Percentiles rank a stretch among this genome's conserved stretches.
phyloP scores from a whole-genome alignment of 2,797 vertebrate genomes.

The Arvicola amphibius region DNA sequence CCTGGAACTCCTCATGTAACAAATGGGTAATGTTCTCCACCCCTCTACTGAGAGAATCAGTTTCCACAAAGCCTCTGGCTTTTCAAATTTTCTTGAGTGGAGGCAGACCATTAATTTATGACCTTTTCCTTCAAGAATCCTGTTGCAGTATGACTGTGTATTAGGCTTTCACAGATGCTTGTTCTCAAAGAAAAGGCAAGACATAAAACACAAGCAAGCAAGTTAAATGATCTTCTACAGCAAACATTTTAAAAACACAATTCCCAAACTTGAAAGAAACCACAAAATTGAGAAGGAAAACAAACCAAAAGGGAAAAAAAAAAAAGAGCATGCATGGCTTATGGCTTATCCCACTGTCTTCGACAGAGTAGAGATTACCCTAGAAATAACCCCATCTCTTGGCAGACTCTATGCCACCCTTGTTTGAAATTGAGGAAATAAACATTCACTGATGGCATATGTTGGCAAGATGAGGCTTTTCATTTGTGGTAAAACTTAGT shows the following conservation, averaged over 20 bases:
- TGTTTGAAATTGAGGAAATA: not conserved
- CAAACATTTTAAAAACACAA: constrained; percentile 16
- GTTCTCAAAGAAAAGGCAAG: constrained; percentile 25
- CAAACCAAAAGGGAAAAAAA: not conserved
- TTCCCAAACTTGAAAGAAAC: constrained; percentile 35
- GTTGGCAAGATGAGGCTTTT: not conserved
- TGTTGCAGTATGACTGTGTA: not conserved
- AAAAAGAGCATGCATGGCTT: not conserved
- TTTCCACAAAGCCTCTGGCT: not conserved
- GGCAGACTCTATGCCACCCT: not conserved
- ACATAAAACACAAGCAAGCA: constrained; percentile 5
- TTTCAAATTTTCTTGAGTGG: not conserved
- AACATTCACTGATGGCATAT: not conserved
- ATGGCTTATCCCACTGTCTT: not conserved
- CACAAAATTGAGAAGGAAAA: constrained; percentile 29
- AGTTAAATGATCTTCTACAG: constrained; percentile 3
- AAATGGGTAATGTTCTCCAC: constrained; percentile 14
- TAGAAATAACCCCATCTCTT: not conserved
- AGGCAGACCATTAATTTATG: constrained; percentile 6
- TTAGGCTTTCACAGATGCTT: constrained; percentile 23
- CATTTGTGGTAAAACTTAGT: not conserved
- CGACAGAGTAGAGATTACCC: not conserved
- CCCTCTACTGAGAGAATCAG: constrained; percentile 5
- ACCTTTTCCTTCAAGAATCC: constrained; percentile 6
- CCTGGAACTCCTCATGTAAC: not conserved